A percentile compares a stretch with the other conserved stretches of the same genome.
Conservation (phyloP, 2,888 invertebrate species). For the Scrobipalpa costella region DNA sequence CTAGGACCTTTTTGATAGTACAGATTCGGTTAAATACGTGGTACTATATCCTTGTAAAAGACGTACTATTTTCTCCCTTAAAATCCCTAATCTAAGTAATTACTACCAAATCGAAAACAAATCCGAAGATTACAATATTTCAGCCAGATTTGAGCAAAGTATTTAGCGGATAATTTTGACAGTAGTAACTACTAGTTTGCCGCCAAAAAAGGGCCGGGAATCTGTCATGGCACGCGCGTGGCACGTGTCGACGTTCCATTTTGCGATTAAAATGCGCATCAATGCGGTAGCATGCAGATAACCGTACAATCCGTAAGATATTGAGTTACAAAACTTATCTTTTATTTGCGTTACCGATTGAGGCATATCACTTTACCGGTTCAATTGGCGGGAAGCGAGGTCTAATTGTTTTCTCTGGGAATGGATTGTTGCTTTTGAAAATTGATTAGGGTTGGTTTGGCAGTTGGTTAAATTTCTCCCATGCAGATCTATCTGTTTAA, state of each 20-base stretch:
- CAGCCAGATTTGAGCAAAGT: constrained; percentile 48
- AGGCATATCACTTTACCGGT: constrained; percentile 61
- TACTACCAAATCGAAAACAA: constrained; percentile 19
- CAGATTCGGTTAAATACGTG: too few species aligned
- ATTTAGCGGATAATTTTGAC: constrained; percentile 26
- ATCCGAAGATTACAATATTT: constrained; percentile 42
- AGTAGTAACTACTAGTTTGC: constrained; percentile 3
- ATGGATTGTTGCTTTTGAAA: constrained; percentile 52
- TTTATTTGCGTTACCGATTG: constrained; percentile 77
- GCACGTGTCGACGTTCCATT: constrained; percentile 60
- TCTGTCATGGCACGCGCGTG: constrained; percentile 64
- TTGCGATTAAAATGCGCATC: constrained; percentile 62
- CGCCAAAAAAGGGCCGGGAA: constrained; percentile 47
- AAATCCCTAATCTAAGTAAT: not conserved
- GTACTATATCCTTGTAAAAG: not conserved
- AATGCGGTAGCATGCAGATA: constrained; percentile 60
- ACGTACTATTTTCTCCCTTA: constrained; percentile 45
- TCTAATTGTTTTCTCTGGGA: constrained; percentile 62
- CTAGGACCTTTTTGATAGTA: too few species aligned
- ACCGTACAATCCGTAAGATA: constrained; percentile 66
- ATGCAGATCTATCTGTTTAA: not conserved
- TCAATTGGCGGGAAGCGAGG: constrained; percentile 49
- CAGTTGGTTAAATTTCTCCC: not conserved
- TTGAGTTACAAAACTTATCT: constrained; percentile 56
- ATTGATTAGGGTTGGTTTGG: constrained; percentile 36